A percentile compares a stretch with the other conserved stretches of the same genome.
phyloP scores from a whole-genome alignment of 2,113 vertebrate species.

The Mus spicilegus region DNA sequence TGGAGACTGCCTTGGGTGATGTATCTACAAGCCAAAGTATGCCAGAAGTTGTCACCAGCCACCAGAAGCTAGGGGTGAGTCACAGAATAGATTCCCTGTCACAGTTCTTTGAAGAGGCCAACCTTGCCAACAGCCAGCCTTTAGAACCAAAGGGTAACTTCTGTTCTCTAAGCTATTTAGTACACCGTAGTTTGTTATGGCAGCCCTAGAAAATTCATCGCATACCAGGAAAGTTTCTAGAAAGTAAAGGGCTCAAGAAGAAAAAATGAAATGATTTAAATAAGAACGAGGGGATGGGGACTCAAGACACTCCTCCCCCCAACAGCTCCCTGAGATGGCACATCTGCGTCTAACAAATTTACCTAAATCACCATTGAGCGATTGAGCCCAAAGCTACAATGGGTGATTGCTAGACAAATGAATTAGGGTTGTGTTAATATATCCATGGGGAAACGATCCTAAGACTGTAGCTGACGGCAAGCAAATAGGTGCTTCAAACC shows the following conservation, averaged over 20 bases:
- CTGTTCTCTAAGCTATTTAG: not conserved
- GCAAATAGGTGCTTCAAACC: not conserved
- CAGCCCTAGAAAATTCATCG: not conserved
- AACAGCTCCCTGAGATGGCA: not conserved
- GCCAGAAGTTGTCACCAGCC: not conserved
- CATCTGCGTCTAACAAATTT: not conserved
- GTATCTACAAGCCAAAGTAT: not conserved
- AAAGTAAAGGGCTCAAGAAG: not conserved
- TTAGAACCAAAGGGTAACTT: not conserved
- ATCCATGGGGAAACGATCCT: not conserved
- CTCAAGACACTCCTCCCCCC: not conserved
- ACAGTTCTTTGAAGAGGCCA: not conserved
- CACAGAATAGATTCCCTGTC: not conserved
- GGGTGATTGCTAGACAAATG: not conserved
- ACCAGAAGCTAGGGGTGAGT: not conserved
- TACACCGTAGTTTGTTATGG: too few species aligned
- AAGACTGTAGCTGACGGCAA: not conserved
- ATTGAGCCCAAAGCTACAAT: not conserved
- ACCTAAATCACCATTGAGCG: not conserved
- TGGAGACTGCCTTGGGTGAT: not conserved
- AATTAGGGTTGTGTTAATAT: not conserved
- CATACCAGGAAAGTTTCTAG: not conserved
- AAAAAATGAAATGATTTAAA: not conserved
- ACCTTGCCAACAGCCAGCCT: not conserved
- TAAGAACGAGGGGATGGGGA: not conserved